These are phyloP conservation scores for Emesis castigata DNA, from an alignment of 2,888 invertebrate genomes.

Conservation along the genomic window DNA sequence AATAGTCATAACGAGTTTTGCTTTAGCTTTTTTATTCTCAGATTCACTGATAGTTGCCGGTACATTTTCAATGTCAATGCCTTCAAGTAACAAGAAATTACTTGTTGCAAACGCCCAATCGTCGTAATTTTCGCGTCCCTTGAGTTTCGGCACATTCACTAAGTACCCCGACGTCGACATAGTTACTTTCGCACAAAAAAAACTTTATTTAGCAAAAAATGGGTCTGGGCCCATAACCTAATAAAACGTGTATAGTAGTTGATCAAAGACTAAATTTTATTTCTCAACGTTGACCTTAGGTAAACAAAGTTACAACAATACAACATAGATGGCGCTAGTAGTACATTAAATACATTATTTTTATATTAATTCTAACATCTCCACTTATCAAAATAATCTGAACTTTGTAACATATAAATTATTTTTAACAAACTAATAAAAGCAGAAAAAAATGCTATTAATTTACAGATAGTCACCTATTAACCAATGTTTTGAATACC, in stretches of 20 bases:
- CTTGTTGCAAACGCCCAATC: slow-evolving; percentile 11
- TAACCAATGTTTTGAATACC: slow-evolving; percentile 11
- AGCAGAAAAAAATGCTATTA: too few relatives aligned
- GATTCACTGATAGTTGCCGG: slow-evolving; percentile 15
- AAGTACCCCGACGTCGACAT: background rate
- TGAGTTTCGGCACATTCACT: background rate
- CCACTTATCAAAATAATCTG: slow-evolving; percentile 27
- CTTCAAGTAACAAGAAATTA: slow-evolving; percentile 22
- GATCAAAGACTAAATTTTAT: too few relatives aligned
- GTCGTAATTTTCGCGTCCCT: too few relatives aligned
- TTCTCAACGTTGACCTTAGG: too few relatives aligned
- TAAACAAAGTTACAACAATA: too few relatives aligned
- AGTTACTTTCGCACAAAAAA: background rate
- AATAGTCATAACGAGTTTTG: slow-evolving; percentile 37
- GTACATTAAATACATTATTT: too few relatives aligned
- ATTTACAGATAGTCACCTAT: background rate
- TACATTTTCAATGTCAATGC: slow-evolving; percentile 24
- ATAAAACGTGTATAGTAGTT: too few relatives aligned
- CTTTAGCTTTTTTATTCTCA: slow-evolving; percentile 24
- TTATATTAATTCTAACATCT: background rate
- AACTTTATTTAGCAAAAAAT: too few relatives aligned
- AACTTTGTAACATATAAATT: background rate
- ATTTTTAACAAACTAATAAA: background rate
- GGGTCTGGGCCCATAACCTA: too few relatives aligned
- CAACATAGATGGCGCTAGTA: too few relatives aligned